Evolutionary conservation across 1,140 invertebrate species (phyloP).

Genomic region (Drosophila sechellia): DNA sequence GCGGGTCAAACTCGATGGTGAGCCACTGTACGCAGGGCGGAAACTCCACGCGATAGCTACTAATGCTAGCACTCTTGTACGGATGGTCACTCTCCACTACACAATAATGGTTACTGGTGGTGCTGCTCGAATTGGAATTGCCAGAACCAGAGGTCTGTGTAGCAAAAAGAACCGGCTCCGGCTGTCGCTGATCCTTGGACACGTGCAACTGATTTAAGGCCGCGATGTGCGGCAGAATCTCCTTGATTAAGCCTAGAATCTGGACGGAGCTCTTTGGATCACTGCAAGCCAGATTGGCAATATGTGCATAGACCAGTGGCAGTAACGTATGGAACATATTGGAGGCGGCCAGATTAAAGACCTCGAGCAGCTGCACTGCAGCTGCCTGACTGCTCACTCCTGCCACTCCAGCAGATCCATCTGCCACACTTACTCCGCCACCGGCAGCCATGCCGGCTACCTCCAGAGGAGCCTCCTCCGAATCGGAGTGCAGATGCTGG

Average conservation of each 20-base stretch:
- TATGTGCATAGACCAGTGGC: constrained; percentile 92
- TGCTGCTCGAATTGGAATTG: constrained; percentile 51
- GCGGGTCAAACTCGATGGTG: constrained; percentile 95
- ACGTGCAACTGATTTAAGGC: constrained; percentile 90
- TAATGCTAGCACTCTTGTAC: constrained; percentile 95
- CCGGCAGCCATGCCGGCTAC: constrained; percentile 20
- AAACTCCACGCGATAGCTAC: constrained; percentile 95
- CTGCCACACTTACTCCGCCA: constrained; percentile 6
- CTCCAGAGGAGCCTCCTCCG: constrained; percentile 63
- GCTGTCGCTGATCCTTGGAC: constrained; percentile 76
- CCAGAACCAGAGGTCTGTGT: not conserved
- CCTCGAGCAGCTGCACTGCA: constrained; percentile 68
- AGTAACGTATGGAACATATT: constrained; percentile 89
- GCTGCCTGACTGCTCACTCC: constrained; percentile 37
- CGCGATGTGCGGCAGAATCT: constrained; percentile 95
- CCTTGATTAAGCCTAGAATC: constrained; percentile 94
- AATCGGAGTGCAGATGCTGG: constrained; percentile 51
- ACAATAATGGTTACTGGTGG: constrained; percentile 94
- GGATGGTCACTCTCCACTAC: constrained; percentile 98
- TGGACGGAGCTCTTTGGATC: constrained; percentile 96
- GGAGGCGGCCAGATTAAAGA: constrained; percentile 79
- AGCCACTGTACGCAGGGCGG: constrained; percentile 95
- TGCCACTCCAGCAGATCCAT: constrained; percentile 39
- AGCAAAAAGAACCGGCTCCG: constrained; percentile 29
- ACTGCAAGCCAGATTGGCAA: constrained; percentile 91